These are phyloP conservation scores for Morus bassanus DNA, from an alignment of 2,797 vertebrate species.

Conservation along the genomic window DNA sequence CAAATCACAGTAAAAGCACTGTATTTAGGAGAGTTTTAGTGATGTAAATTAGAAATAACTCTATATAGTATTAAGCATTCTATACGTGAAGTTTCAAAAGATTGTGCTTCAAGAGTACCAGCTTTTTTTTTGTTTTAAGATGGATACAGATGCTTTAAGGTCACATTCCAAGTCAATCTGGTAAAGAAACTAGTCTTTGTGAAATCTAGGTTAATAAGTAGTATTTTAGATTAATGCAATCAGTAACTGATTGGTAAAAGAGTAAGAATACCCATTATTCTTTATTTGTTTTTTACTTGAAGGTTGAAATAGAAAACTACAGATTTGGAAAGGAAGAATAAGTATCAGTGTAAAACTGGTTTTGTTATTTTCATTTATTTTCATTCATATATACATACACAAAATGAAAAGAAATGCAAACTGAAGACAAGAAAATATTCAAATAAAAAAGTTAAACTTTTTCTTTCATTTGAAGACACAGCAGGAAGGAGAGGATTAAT, in stretches of 20 bases:
- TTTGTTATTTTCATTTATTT: not conserved
- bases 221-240: not conserved
- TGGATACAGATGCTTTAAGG: not conserved
- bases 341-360: not conserved
- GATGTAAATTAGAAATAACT: constrained; percentile 5
- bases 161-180: not conserved
- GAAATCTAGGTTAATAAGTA: not conserved
- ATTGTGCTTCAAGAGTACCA: not conserved
- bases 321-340: not conserved
- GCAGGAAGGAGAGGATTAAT: constrained; percentile 14
- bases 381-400: not conserved
- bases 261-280: not conserved
- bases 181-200: not conserved
- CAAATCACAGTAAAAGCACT: constrained; percentile 17
- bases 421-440: not conserved
- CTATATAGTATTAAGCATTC: not conserved
- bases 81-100: not conserved
- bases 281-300: not conserved
- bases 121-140: not conserved
- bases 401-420: not conserved
- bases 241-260: not conserved
- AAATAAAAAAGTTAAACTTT: constrained; percentile 29
- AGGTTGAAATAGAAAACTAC: not conserved
- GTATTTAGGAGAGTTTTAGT: not conserved
- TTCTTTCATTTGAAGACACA: not conserved